Evolutionary conservation across 2,888 invertebrate genomes (phyloP).

Genomic region (Drosophila meridiana): DNA sequence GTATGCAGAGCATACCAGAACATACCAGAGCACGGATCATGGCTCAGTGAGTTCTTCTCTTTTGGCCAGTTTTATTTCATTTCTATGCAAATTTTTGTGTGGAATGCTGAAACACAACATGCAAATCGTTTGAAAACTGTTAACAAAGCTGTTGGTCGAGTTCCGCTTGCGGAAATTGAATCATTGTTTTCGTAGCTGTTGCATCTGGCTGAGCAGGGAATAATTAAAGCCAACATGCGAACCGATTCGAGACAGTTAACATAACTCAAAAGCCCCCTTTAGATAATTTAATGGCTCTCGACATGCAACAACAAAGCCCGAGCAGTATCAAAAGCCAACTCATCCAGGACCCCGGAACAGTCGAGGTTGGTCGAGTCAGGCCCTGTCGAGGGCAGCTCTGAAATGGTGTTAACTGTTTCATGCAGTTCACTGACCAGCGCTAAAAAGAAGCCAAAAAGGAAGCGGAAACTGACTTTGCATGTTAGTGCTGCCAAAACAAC

Average conservation of each 20-base stretch:
- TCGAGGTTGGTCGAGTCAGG: not conserved
- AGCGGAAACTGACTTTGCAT: constrained; percentile 27
- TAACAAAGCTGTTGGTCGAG: constrained; percentile 44
- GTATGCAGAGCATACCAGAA: not conserved
- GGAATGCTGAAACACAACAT: constrained; percentile 16
- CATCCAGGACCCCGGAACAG: not conserved
- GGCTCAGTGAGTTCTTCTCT: not conserved
- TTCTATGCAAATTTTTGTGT: constrained; percentile 46
- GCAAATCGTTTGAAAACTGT: constrained; percentile 39
- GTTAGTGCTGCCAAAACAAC: constrained; percentile 16
- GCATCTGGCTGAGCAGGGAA: constrained; percentile 22
- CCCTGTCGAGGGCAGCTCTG: not conserved
- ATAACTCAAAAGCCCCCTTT: constrained; percentile 49
- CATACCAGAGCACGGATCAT: not conserved
- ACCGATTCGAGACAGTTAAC: constrained; percentile 38
- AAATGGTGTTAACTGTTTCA: constrained; percentile 38
- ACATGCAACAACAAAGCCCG: constrained; percentile 65
- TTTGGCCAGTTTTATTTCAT: constrained; percentile 4
- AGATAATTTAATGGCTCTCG: constrained; percentile 52
- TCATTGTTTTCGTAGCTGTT: constrained; percentile 46
- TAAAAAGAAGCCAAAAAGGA: constrained; percentile 9
- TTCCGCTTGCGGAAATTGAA: constrained; percentile 67
- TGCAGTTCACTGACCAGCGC: constrained; percentile 62
- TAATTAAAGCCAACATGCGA: constrained; percentile 64
- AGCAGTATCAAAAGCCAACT: not conserved